Evolutionary conservation across 2,113 vertebrate species (phyloP), one percentile per base, ranked within the genome.

Genomic region (Grus americana): DNA sequence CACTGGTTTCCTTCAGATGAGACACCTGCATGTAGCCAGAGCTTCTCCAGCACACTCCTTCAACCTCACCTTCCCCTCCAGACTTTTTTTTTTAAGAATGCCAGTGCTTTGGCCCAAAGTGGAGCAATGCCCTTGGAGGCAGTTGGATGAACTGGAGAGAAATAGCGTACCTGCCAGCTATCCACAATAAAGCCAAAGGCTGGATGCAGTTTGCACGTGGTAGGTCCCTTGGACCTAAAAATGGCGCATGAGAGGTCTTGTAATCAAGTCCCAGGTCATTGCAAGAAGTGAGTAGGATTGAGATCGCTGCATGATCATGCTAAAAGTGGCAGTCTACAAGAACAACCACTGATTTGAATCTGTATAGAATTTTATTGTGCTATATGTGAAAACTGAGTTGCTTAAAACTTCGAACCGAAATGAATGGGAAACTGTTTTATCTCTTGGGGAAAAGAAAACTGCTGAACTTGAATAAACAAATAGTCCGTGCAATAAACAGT

Each of bases 401-500:
- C 57, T 91, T 94, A 46, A 87, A 92, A 62, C 66, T 54, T 94
- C 81, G 91, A 76, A 82, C 70, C 11, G 5, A 73, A 57, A 68
- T 82, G 73, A 92, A 50, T 79, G 94, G 80, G 66, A 95, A 97
- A 87, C 88, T 89, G 67, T 87, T 96, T 93, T 94, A 84, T 90
- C 50, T 96, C 93, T 95, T 83, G 84, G 54, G 95, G 88, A 78
- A 52, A 62, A 71, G 52, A 90, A 54, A 85, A 97, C 59, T 95
- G 68, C 74, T 93, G 87, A 95, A 95, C 89, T 92, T 90, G 86
- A 89, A 82, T 88, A 93, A 95, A 95, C 84, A 97, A 93, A 81
- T 79, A 79, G 67, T 92, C 70, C 86, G 79, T 92, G 95, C 87
- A 90, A 79, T 89, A 93, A 92, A 94, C 93, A 89, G 61, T 86